phyloP scores from a whole-genome alignment of 2,888 invertebrate species.

The Schizaphis graminum region DNA sequence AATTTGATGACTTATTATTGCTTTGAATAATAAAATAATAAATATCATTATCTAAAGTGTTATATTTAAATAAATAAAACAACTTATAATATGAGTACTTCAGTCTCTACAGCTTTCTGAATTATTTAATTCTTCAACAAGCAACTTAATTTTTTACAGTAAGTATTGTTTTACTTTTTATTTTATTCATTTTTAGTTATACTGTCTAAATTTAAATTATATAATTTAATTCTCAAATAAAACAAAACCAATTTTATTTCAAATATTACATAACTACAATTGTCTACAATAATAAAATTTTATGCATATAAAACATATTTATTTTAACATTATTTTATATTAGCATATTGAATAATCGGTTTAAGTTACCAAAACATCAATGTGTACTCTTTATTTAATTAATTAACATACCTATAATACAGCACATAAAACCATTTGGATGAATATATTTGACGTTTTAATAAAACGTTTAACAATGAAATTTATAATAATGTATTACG shows the following conservation, averaged over 20 bases:
- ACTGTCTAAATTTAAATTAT: background rate
- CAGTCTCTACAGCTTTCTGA: background rate
- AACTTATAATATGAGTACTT: background rate
- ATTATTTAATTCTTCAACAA: background rate
- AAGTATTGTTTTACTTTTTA: no score
- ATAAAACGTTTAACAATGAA: slow-evolving; percentile 15
- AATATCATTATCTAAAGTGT: no score
- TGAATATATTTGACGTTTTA: slow-evolving; percentile 18
- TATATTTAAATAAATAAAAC: background rate
- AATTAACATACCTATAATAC: background rate
- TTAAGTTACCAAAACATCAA: background rate
- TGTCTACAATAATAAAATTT: background rate
- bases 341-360: background rate
- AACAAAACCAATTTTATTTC: background rate
- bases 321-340: background rate
- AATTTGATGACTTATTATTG: no score
- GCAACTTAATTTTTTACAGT: background rate
- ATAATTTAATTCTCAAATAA: background rate
- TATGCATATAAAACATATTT: background rate
- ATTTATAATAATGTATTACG: background rate
- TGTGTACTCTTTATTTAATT: background rate
- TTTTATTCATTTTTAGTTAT: background rate
- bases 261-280: background rate
- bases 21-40: no score
- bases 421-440: background rate